Percentiles rank a stretch among this genome's conserved stretches.
Evolutionary conservation across 2,888 invertebrate genomes (phyloP).

Genomic region (Melinaea menophilus): DNA sequence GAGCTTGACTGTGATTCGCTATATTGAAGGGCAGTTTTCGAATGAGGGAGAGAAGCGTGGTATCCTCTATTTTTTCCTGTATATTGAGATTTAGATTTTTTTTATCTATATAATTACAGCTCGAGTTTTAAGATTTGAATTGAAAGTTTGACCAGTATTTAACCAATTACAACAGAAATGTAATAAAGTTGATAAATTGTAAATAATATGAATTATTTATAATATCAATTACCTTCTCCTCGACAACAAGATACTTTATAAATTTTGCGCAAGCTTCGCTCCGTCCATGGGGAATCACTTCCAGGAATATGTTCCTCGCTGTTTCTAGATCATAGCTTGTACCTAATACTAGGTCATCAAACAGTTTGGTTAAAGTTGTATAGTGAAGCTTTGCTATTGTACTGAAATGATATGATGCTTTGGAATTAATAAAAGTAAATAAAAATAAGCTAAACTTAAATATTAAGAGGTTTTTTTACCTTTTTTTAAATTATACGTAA

Average conservation of each 20-base stretch:
- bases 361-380: slow-evolving; percentile 61
- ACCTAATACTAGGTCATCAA: slow-evolving; percentile 79
- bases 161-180: too few relatives aligned
- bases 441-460: too few relatives aligned
- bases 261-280: slow-evolving; percentile 81
- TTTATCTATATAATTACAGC: not conserved
- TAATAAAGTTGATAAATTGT: too few relatives aligned
- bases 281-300: slow-evolving; percentile 83
- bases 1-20: slow-evolving; percentile 70
- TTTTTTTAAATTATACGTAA: not conserved
- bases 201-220: too few relatives aligned
- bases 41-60: slow-evolving; percentile 80
- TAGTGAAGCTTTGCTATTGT: slow-evolving; percentile 62
- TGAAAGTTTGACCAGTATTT: too few relatives aligned
- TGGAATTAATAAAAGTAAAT: too few relatives aligned
- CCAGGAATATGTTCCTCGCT: slow-evolving; percentile 84
- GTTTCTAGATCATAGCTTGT: slow-evolving; percentile 87
- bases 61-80: slow-evolving; percentile 77
- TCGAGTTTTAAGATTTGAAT: too few relatives aligned
- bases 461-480: too few relatives aligned
- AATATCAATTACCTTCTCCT: slow-evolving; percentile 55
- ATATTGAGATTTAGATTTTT: not conserved
- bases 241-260: slow-evolving; percentile 80
- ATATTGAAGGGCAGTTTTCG: slow-evolving; percentile 84
- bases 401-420: slow-evolving; percentile 38